Evolutionary conservation across 1,140 invertebrate species (phyloP), one percentile per base, ranked within the genome.

Genomic region (Pygmarrhopalites habei): DNA sequence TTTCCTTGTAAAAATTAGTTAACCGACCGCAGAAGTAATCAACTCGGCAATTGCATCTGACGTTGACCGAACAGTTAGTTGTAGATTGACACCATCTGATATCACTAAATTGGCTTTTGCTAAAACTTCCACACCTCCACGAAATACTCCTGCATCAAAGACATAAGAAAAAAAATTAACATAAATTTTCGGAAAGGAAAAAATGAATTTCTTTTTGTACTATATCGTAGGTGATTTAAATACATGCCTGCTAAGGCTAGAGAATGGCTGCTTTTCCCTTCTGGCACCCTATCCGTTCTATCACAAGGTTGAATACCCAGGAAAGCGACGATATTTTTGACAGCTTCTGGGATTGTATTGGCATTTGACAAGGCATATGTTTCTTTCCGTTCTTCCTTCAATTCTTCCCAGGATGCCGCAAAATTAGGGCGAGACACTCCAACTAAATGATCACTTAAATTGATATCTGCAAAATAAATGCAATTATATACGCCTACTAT

Each of bases 381-480:
- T 72, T 95, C 92, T 74, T 95, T 90, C 30, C 89, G 77, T 78
- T 93, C 90, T 60, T 84, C 80, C 69, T 74, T 74, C 2, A 83
- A 83, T 61, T 81, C 77, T 66, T 89, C 87, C 82, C 88, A 90
- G 23, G 84, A 80, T 0, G 83, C 82, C 30, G 83, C 84, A 71
- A 96, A 88, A 74, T 83, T 82, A 76, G 88, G 75, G 70, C 88
- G 90, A 49, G 86, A 84, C 5, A 89, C 81, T 64, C 87, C 85
- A 73, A 94, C 88, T 59, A 99, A 87, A 77, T 97, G 93, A 79
- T 99, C 96, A 2, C 85, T 84, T 1, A 96, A 79, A 14, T 82
- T 83, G 32, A 98, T 78, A 74, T 97, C n/a, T n/a, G n/a, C n/a
- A n/a, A 95, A 23, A 99, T 80, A 79, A 98, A 94, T 79, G 99